Base-by-base conservation (phyloP, 2,888 invertebrate genomes). In the Ametastegia equiseti region DNA sequence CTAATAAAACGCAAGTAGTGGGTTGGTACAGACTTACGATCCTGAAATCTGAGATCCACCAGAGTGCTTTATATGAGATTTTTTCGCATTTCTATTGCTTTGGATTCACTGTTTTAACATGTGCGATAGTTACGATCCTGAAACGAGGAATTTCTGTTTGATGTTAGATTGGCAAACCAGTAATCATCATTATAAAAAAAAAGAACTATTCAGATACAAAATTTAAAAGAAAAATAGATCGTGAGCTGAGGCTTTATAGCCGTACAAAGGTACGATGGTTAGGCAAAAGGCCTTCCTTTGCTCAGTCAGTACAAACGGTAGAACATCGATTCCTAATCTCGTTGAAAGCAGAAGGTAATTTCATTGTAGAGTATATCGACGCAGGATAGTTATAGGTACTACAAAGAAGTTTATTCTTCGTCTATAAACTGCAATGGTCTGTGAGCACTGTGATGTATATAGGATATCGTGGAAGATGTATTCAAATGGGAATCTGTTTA, bases 301-400 rank as follows among this genome's bases (percentile, higher is more conserved):
- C 36, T n/a, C 54, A 36, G 33, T 47, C 15, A 71, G 75, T 50
- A 54, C 33, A 23, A 54, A 33, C 83, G 83, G 84, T 87, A 83
- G 85, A 84, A 85, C 86, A 85, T 30, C 85, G 86, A 87, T 88
- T 90, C 86, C 89, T 90, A 90, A 90, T 90, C 88, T 87, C 86
- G 86, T 84, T 88, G 87, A 90, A 88, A 89, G 89, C 87, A 85
- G 86, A 85, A 84, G 84, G 87, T 86, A 87, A 88, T 89, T 90
- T 85, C 81, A 84, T 85, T 86, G 86, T 84, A 84, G 85, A 85
- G 85, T 83, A 30, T 69, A 80, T 33, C 54, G 50, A 54, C 54
- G 75, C 36, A 36, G 78, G 60, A 60, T 60, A 63, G 78, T 63
- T 78, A 60, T 60, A 78, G 60, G 42, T 27, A 30, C 78, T 78